A percentile compares a stretch with the other conserved stretches of the same genome.
These are phyloP conservation scores for Mugil cephalus DNA, from an alignment of 2,113 vertebrate species.

Conservation along the genomic window DNA sequence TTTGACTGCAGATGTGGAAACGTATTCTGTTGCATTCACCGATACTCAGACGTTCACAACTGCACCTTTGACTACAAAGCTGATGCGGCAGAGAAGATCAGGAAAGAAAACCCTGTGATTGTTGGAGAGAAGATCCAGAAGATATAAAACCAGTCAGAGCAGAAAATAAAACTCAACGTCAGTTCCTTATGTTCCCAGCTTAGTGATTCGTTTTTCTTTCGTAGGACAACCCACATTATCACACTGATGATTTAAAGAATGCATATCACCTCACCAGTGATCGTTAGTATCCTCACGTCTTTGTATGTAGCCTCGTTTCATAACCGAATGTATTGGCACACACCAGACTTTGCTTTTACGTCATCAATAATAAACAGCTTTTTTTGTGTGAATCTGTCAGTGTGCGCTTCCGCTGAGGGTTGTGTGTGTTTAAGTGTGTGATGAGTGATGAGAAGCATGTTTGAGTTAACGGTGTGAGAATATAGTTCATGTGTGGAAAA, in stretches of 20 bases:
- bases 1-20: slow-evolving; percentile 24
- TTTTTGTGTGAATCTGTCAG: background rate
- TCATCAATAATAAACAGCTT: background rate
- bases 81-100: slow-evolving; percentile 5
- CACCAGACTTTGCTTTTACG: no score
- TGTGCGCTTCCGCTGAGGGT: no score
- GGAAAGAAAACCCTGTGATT: slow-evolving; percentile 4
- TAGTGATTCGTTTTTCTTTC: background rate
- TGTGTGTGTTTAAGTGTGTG: background rate
- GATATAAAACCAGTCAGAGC: background rate
- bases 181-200: background rate
- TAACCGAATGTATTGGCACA: background rate
- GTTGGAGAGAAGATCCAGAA: slow-evolving; percentile 19
- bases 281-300: background rate
- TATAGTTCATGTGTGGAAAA: background rate
- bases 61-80: slow-evolving; percentile 32
- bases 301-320: background rate
- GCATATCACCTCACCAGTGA: background rate
- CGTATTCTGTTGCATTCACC: background rate
- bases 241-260: background rate
- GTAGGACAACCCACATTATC: background rate
- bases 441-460: background rate
- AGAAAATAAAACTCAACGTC: background rate
- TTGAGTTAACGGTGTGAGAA: background rate
- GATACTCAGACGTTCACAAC: slow-evolving; percentile 8